Evolutionary conservation across 2,888 invertebrate species (phyloP).

Genomic region (Mayetiola destructor): DNA sequence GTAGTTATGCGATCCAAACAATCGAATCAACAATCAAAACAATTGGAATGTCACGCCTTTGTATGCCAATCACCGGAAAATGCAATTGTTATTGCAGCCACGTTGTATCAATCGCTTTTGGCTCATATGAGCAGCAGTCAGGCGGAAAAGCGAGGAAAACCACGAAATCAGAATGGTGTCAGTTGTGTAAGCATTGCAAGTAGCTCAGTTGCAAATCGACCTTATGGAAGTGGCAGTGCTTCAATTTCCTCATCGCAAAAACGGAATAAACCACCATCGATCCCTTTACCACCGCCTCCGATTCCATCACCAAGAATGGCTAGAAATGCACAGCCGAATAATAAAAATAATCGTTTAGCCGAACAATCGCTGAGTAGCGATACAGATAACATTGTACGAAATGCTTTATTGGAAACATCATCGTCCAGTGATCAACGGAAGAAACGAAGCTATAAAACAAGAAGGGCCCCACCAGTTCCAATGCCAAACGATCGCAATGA

Average conservation of each 20-base stretch:
- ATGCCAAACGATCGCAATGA: constrained; percentile 19
- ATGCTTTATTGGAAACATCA: constrained; percentile 35
- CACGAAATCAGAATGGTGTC: constrained; percentile 56
- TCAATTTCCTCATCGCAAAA: background rate
- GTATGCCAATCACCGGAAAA: constrained; percentile 81
- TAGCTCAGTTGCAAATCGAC: constrained; percentile 37
- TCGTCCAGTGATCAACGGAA: constrained; percentile 40
- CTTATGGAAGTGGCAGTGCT: constrained; percentile 19
- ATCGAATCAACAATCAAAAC: constrained; percentile 53
- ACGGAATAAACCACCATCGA: constrained; percentile 25
- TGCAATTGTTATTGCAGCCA: constrained; percentile 82
- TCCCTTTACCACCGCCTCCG: constrained; percentile 21
- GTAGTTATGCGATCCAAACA: constrained; percentile 72
- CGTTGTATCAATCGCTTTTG: constrained; percentile 75
- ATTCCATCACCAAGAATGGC: constrained; percentile 38
- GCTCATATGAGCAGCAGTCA: constrained; percentile 52
- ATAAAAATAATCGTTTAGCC: constrained; percentile 52
- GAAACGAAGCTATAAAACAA: constrained; percentile 42
- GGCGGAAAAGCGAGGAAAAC: constrained; percentile 38
- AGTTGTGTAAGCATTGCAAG: constrained; percentile 64
- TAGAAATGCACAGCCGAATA: constrained; percentile 30
- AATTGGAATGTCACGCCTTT: constrained; percentile 81
- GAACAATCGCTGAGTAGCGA: constrained; percentile 46
- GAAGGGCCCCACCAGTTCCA: constrained; percentile 41
- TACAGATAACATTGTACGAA: constrained; percentile 41